These are phyloP conservation scores for Lordiphosa andalusiaca DNA, from an alignment of 2,888 invertebrate genomes.

Conservation along the genomic window DNA sequence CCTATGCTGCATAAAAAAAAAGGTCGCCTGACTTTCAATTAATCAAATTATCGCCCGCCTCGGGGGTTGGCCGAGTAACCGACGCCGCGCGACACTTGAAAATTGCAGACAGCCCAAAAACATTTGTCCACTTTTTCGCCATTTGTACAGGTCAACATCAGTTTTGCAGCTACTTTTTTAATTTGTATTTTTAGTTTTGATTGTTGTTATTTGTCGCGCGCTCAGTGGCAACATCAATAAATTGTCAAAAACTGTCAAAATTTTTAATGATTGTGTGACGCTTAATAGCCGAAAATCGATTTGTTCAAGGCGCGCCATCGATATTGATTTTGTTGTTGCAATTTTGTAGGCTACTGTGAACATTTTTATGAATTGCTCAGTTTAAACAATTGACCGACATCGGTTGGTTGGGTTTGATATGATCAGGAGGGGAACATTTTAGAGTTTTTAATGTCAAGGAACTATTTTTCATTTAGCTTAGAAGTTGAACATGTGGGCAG, in stretches of 20 bases:
- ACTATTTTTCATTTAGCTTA: conserved; percentile 22
- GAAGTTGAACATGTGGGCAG: conserved; percentile 38
- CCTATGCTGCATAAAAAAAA: conserved; percentile 38
- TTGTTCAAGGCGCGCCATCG: conserved; percentile 37
- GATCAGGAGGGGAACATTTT: conserved; percentile 29
- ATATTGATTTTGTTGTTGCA: conserved; percentile 32
- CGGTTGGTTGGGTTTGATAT: conserved; percentile 10
- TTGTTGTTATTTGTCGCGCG: conserved; percentile 67
- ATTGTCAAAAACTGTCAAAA: conserved; percentile 71
- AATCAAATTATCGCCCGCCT: conserved; percentile 67
- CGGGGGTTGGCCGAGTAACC: conserved; percentile 18
- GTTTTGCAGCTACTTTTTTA: conserved; percentile 7
- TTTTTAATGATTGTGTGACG: conserved; percentile 74
- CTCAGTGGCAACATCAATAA: conserved; percentile 58
- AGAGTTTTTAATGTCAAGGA: conserved; percentile 37
- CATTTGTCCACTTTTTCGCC: conserved; percentile 72
- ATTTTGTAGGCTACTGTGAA: conserved; percentile 45
- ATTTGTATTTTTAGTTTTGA: conserved; percentile 30
- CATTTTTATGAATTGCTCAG: conserved; percentile 60
- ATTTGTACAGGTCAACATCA: conserved; percentile 64
- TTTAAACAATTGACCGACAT: conserved; percentile 21
- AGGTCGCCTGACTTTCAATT: conserved; percentile 69
- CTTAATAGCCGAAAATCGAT: conserved; percentile 68
- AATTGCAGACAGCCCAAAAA: conserved; percentile 51
- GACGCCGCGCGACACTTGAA: conserved; percentile 27